Base-by-base conservation (phyloP, 2,888 invertebrate species). In the Drosophila vallismaia region DNA sequence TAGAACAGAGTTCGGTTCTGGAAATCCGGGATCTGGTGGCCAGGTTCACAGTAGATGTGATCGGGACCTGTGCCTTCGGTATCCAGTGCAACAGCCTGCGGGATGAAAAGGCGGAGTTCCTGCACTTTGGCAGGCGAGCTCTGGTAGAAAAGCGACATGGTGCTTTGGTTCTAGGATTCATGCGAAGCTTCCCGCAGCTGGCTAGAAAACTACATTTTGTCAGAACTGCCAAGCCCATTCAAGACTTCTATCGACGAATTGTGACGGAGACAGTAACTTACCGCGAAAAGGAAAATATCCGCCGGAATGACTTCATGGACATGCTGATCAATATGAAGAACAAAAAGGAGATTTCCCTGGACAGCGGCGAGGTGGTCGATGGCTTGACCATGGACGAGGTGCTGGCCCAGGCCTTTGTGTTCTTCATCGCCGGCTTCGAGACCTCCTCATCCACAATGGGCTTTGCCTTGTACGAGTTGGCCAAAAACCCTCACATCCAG, bases 401-500 rank as follows among this genome's bases (percentile, higher is more conserved):
- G 0, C 78, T 88, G 2, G 88, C 89, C 6, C 88, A 90, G 40
- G 79, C 76, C 0, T 89, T 84, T 64, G 71, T 89, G 0, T 90
- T 90, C 53, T 89, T 83, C 38, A 31, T 86, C 8, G 89, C 94
- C 12, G 94, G 94, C 0, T 94, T 94, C 75, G 94, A 94, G 88
- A 94, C 94, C 0, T 94, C 94, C 0, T 94, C 94, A 0, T 93
- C 94, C 0, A 93, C 94, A 0, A 92, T 94, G 24, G 93, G 93
- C 69, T 94, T 93, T 68, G 73, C 76, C 0, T 46, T 89, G 3
- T 88, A 84, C 10, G 89, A 89, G 36, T 29, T 89, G 38, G 87
- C 88, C 0, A 48, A 70, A 28, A 76, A 88, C 49, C 75, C 46
- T 4, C 71, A 85, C 0, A 59, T 89, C 48, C 89, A 57, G 76